Base-by-base conservation (phyloP, 2,797 vertebrate species). In the Danionella dracula region DNA sequence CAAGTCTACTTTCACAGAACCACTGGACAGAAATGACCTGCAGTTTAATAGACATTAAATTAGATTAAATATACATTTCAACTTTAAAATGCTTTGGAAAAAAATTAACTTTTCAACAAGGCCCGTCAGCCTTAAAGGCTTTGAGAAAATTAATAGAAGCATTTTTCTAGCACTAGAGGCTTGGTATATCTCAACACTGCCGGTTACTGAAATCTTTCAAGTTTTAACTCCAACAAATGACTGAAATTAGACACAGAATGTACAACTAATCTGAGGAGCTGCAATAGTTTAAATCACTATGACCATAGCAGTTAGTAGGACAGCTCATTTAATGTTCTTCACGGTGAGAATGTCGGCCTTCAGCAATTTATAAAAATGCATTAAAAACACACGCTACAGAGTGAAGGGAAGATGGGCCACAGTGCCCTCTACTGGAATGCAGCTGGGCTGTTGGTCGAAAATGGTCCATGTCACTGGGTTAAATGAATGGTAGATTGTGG, bases 391-490 rank as follows among this genome's bases (percentile, higher is more conserved):
- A 13, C 9, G 31, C 8, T 16, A 13, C 8, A 1, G 12, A 35
- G 20, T 4, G 31, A 27, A 16, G 5, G 27, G 13, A 56, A 40
- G 20, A 21, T 38, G 51, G 37, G 16, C 16, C 16, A 15, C n/a
- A 31, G 64, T 45, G 64, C 53, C 64, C 53, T 66, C 64, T 66
- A 11, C 42, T 49, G 64, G 64, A 66, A 55, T 21, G 6, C 53
- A 57, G 53, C 51, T 56, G 38, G 34, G 29, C 9, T 12, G 17
- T 20, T 23, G 40, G 29, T 23, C 40, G 0, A 29, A 54, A 19
- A 9, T 35, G 23, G 23, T n/a, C 23, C 23, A 27, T 27, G 23
- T 3, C 23, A 3, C 3, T 27, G 23, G 23, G 23, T 27, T 27
- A 27, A 27, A 27, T 27, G 23, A 27, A 27, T 6, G 23, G 23